Base-by-base conservation (phyloP, 2,888 invertebrate species). In the Heliconius cydno region DNA sequence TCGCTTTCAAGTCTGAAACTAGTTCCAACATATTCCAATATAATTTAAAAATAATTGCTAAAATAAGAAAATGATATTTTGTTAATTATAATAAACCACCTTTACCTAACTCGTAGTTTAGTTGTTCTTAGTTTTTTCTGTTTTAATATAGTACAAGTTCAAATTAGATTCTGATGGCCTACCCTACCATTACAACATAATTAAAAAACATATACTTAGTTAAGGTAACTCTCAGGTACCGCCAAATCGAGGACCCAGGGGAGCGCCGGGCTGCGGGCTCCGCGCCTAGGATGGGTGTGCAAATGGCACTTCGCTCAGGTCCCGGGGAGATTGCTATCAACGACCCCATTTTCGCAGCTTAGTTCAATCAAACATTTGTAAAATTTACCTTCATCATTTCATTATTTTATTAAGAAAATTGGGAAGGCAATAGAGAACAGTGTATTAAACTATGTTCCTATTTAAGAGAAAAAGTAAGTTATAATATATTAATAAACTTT, bases 241-340 rank as follows among this genome's bases (percentile, higher is more conserved):
- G 94, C 12, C 90, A 90, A 84, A 82, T 88, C 12, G 85, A 86
- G 73, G 84, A 90, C 12, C 89, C 89, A 0, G 88, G 79, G 46
- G 84, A 85, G 52, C 91, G 91, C 2, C 88, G 86, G 67, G 83
- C 87, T 0, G 86, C 88, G 1, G 92, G 93, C 3, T 86, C 79
- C 41, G 85, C 92, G 2, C 94, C 94, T 13, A 89, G 90, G 22
- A 89, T 94, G 92, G 94, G 94, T 0, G 22, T 93, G 22, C 94
- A 93, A 84, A 86, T 94, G 90, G 87, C 93, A 77, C 88, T 94
- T 71, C 91, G 94, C n/a, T 90, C 91, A 4, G 84, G 81, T 1
- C 88, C 90, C 6, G 94, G 88, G 5, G 67, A 79, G 0, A 81
- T 94, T 9, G 86, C 89, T 0, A 72, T 92, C 4, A 86, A 90